Conservation (phyloP, 2,113 vertebrate genomes). For the Corvus cornix region DNA sequence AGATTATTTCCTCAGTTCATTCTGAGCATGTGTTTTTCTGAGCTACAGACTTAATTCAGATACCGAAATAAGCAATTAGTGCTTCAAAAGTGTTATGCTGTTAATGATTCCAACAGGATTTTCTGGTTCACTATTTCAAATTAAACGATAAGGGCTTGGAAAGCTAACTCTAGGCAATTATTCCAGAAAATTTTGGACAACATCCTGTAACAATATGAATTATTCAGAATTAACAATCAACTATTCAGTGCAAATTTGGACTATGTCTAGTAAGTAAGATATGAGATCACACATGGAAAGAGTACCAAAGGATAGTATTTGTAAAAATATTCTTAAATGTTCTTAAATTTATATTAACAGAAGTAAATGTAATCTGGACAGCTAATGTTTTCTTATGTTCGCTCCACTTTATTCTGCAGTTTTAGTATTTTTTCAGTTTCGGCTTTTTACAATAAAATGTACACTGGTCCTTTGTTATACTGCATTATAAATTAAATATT, state of each 20-base stretch:
- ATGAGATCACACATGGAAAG: neutral
- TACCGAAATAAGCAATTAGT: neutral
- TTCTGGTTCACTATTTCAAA: slow-evolving; percentile 8
- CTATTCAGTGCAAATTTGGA: neutral
- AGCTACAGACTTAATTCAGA: neutral
- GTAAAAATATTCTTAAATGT: neutral
- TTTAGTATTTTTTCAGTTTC: neutral
- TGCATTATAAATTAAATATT: neutral
- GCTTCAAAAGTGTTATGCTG: neutral
- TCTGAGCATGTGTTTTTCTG: neutral
- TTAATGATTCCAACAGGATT: neutral
- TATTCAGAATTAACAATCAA: neutral
- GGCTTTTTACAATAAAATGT: neutral
- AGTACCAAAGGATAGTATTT: neutral
- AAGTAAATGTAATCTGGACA: neutral
- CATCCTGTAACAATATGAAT: neutral
- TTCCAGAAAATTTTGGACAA: neutral
- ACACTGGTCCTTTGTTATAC: neutral
- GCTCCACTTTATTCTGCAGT: neutral
- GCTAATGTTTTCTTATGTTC: neutral
- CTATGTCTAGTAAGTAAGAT: neutral
- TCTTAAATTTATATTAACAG: neutral
- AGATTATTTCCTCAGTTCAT: neutral
- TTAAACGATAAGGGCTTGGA: neutral
- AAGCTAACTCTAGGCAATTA: neutral